A percentile compares a stretch with the other conserved stretches of the same genome.
These are phyloP conservation scores for Clamator glandarius DNA, from an alignment of 2,797 vertebrate genomes.

Conservation along the genomic window DNA sequence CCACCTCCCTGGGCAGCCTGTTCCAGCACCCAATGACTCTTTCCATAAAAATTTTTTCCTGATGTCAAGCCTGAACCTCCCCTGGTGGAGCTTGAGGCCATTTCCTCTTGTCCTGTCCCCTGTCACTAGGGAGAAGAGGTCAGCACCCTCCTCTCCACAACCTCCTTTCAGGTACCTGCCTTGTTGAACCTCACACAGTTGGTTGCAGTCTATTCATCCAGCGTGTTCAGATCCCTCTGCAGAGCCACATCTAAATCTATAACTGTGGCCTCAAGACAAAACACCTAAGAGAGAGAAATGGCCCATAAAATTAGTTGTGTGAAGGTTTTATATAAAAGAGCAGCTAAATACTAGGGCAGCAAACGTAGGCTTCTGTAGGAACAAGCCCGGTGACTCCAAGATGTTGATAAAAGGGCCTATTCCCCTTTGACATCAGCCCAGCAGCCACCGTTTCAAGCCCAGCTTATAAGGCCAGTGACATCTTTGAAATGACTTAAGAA, in stretches of 20 bases:
- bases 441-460: constrained; percentile 44
- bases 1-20: too few species aligned
- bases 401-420: neutral
- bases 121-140: too few species aligned
- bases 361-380: neutral
- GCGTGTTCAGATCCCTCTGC: too few species aligned
- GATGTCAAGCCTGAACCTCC: too few species aligned
- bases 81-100: too few species aligned
- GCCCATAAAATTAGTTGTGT: neutral
- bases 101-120: too few species aligned
- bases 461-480: neutral
- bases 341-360: neutral
- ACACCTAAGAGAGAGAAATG: neutral
- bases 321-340: neutral
- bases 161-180: too few species aligned
- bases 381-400: neutral
- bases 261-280: neutral
- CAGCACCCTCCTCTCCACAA: too few species aligned
- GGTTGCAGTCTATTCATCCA: too few species aligned
- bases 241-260: neutral
- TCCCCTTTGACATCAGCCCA: constrained; percentile 39
- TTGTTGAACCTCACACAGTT: too few species aligned
- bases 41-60: too few species aligned
- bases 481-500: constrained; percentile 8
- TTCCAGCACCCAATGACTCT: too few species aligned